phyloP scores from a whole-genome alignment of 2,113 vertebrate genomes.

The Fregata magnificens region DNA sequence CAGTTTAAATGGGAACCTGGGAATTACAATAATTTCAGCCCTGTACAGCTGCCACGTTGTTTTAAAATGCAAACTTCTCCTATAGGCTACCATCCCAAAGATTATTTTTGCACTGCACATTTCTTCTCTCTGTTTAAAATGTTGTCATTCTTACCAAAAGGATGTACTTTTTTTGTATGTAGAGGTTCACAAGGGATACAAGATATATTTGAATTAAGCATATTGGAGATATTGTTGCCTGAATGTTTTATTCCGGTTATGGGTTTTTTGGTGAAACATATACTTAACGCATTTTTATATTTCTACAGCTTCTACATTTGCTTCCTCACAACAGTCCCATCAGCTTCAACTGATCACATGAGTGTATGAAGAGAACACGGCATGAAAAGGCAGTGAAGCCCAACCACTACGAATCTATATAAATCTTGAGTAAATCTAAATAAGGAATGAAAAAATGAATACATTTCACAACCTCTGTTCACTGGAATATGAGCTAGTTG shows the following conservation, averaged over 20 bases:
- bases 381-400: not conserved
- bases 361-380: not conserved
- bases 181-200: not conserved
- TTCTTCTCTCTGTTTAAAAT: not conserved
- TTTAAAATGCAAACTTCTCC: not conserved
- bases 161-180: not conserved
- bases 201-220: not conserved
- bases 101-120: not conserved
- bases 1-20: not conserved
- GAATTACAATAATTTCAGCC: not conserved
- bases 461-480: not conserved
- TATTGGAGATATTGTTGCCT: not conserved
- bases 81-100: not conserved
- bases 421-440: not conserved
- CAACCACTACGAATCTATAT: not conserved
- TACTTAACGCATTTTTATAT: not conserved
- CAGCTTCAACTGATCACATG: not conserved
- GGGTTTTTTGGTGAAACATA: not conserved
- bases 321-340: not conserved
- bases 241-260: not conserved
- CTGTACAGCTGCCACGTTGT: accelerated
- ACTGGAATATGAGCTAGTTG: not conserved
- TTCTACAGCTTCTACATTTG: not conserved
- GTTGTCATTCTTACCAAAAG: not conserved
- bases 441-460: not conserved